Evolutionary conservation across 2,888 invertebrate species (phyloP).

Genomic region (Scaeva pyrastri): DNA sequence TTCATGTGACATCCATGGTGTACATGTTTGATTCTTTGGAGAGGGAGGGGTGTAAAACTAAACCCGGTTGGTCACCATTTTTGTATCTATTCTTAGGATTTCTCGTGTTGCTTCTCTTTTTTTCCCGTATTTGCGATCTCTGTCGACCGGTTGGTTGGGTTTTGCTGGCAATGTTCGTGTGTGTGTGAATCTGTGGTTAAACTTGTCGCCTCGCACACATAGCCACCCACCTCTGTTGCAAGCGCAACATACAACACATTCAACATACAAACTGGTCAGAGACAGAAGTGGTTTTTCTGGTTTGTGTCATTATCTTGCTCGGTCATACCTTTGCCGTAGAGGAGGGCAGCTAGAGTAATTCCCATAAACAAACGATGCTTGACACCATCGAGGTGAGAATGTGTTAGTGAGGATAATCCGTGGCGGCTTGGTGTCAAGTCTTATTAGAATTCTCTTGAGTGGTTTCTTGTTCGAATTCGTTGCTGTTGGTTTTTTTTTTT

Average conservation of each 20-base stretch:
- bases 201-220: constrained; percentile 79
- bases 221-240: constrained; percentile 2
- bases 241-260: not conserved
- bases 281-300: constrained; percentile 69
- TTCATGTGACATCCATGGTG: constrained; percentile 61
- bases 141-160: constrained; percentile 72
- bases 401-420: constrained; percentile 80
- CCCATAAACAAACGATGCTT: constrained; percentile 75
- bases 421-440: constrained; percentile 76
- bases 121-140: constrained; percentile 59
- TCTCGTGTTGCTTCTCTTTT: constrained; percentile 63
- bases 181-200: constrained; percentile 80
- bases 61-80: constrained; percentile 76
- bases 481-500: constrained; percentile 52
- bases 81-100: constrained; percentile 72
- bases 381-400: constrained; percentile 77
- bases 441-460: constrained; percentile 77
- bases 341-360: constrained; percentile 43
- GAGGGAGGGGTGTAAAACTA: constrained; percentile 71
- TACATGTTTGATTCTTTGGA: constrained; percentile 44
- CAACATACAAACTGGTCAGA: constrained; percentile 61
- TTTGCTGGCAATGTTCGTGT: constrained; percentile 21
- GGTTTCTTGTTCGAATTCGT: constrained; percentile 65
- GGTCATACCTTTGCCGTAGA: constrained; percentile 61
- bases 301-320: constrained; percentile 78